phyloP scores from a whole-genome alignment of 2,797 vertebrate species.

The Gouania willdenowi region DNA sequence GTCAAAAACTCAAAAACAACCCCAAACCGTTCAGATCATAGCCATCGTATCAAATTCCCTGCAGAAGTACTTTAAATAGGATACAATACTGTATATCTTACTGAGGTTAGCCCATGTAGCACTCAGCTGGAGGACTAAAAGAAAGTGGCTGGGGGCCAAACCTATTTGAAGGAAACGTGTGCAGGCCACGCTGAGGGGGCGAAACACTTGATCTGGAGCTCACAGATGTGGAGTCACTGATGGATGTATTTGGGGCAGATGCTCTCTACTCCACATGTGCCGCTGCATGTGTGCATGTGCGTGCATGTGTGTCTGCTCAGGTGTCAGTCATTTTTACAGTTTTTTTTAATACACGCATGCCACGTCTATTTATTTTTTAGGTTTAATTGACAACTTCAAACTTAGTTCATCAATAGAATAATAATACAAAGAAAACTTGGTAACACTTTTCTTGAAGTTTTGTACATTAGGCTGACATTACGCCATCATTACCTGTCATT shows the following conservation, averaged over 20 bases:
- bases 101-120: constrained; percentile 55
- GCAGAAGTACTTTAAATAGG: constrained; percentile 55
- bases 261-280: constrained; percentile 56
- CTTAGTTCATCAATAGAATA: no score
- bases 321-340: no score
- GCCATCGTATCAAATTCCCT: constrained; percentile 37
- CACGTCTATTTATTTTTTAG: no score
- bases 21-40: constrained; percentile 34
- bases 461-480: no score
- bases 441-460: no score
- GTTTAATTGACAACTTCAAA: no score
- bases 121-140: constrained; percentile 57
- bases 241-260: constrained; percentile 72
- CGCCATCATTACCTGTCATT: no score
- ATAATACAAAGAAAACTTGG: no score
- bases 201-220: constrained; percentile 44
- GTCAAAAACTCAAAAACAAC: constrained; percentile 26
- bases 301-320: constrained; percentile 30
- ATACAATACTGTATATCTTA: constrained; percentile 35
- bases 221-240: constrained; percentile 77
- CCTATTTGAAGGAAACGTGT: constrained; percentile 48
- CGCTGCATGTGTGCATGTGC: constrained; percentile 51
- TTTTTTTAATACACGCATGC: no score
- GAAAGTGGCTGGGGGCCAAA: constrained; percentile 51
- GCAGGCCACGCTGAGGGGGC: constrained; percentile 40